Conservation (phyloP, 2,113 vertebrate genomes). For the Rousettus leschenaultii region DNA sequence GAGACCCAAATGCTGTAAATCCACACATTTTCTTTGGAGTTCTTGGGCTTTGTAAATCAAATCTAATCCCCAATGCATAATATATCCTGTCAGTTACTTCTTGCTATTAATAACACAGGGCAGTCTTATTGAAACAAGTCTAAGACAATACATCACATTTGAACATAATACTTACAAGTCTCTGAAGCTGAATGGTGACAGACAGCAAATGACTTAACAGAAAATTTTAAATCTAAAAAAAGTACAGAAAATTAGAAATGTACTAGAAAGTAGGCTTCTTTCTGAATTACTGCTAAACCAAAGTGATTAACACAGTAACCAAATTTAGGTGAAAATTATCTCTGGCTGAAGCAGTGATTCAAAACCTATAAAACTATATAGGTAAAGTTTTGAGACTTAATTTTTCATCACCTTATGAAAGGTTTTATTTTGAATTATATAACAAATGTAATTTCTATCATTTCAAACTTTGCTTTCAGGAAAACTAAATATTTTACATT, state of each 20-base stretch:
- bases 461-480: not conserved
- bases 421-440: not conserved
- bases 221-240: not conserved
- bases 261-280: not conserved
- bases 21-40: slow-evolving; percentile 41
- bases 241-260: not conserved
- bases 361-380: not conserved
- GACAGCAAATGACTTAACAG: not conserved
- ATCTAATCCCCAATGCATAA: not conserved
- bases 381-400: not conserved
- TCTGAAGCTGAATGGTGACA: not conserved
- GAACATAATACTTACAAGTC: not conserved
- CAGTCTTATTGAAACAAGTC: not conserved
- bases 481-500: not conserved
- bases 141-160: not conserved
- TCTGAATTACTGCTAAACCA: not conserved
- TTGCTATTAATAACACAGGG: slow-evolving; percentile 25
- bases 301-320: not conserved
- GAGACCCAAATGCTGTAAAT: slow-evolving; percentile 44
- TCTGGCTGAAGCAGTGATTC: not conserved
- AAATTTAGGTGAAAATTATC: not conserved
- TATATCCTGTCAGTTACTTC: not conserved
- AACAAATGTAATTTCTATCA: not conserved
- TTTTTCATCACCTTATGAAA: not conserved
- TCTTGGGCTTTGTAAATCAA: slow-evolving; percentile 28